These are phyloP conservation scores for Eretmochelys imbricata DNA, from an alignment of 2,113 vertebrate genomes.

Conservation along the genomic window DNA sequence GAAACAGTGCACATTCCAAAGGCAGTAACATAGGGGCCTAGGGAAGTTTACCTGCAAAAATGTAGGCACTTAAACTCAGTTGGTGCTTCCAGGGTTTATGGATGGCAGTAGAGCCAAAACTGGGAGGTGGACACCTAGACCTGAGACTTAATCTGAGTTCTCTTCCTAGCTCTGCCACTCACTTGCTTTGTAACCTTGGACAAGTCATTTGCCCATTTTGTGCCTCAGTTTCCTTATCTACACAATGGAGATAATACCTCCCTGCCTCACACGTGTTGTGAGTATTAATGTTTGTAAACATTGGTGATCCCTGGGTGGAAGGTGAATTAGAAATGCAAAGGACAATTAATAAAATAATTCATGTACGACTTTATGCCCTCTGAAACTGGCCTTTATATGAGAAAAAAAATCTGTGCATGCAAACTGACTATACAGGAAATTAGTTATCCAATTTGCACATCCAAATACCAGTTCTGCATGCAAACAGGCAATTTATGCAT, in stretches of 20 bases:
- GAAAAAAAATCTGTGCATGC: neutral
- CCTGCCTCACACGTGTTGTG: neutral
- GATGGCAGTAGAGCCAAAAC: neutral
- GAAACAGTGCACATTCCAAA: neutral
- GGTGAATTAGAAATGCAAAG: constrained; percentile 27
- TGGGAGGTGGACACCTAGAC: constrained; percentile 14
- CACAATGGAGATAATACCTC: neutral
- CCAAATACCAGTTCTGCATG: neutral
- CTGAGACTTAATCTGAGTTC: constrained; percentile 36
- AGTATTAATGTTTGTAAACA: constrained; percentile 49
- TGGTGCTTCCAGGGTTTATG: neutral
- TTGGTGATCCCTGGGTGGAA: constrained; percentile 58
- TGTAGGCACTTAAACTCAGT: neutral
- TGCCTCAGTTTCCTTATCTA: neutral
- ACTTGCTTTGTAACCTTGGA: constrained; percentile 22
- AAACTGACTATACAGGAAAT: neutral
- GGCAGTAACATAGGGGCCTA: neutral
- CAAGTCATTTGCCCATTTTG: neutral
- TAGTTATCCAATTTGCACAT: constrained; percentile 34
- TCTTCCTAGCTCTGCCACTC: constrained; percentile 10
- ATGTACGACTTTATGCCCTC: constrained; percentile 47
- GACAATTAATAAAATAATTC: constrained; percentile 61
- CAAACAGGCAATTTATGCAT: constrained; percentile 9
- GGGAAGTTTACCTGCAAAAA: neutral
- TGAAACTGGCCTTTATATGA: neutral